Base-by-base conservation (phyloP, 2,797 vertebrate species). In the Cheracebus regulus region DNA sequence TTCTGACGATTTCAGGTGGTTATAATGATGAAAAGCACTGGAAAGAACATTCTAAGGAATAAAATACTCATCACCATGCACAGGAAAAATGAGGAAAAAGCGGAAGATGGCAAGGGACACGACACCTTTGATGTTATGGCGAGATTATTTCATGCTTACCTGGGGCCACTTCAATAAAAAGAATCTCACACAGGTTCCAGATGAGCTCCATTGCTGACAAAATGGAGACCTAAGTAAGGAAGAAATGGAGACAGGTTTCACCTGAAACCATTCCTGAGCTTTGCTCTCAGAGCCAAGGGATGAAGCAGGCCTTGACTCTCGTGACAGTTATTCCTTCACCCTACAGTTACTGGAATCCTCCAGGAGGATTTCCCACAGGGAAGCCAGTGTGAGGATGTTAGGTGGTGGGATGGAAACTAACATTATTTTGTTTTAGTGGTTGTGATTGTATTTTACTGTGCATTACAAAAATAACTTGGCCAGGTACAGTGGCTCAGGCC, bases 131-230 rank as follows among this genome's bases (percentile, higher is more conserved):
- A 70, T 3, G 0, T 0, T 33, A 26, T 20, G 58, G 41, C 19
- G 79, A 46, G 24, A 46, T 0, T 86, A 36, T 64, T 70, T 79
- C 36, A 39, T 17, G 76, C 98, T 99, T 61, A 99, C 99, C 99
- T 98, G 99, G 99, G 95, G 99, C 99, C 76, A 99, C 99, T 93
- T 99, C 99, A 26, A 99, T 99, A 98, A 99, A 99, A 75, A 99
- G 99, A 92, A 99, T 99, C 98, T 99, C 99, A 98, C 99, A 99
- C 26, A 99, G 98, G 97, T 99, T 99, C 99, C 99, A 99, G 98
- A 99, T 99, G 92, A 99, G 99, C 97, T 99, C 99, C 94, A 99
- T 99, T 0, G 99, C 99, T 97, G 99, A 99, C 72, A 99, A 99
- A 98, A 99, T 99, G 28, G 99, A 99, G 80, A 99, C 99, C 99